A percentile compares a stretch with the other conserved stretches of the same genome.
phyloP scores from a whole-genome alignment of 1,140 invertebrate species.

The Tetranychus urticae region DNA sequence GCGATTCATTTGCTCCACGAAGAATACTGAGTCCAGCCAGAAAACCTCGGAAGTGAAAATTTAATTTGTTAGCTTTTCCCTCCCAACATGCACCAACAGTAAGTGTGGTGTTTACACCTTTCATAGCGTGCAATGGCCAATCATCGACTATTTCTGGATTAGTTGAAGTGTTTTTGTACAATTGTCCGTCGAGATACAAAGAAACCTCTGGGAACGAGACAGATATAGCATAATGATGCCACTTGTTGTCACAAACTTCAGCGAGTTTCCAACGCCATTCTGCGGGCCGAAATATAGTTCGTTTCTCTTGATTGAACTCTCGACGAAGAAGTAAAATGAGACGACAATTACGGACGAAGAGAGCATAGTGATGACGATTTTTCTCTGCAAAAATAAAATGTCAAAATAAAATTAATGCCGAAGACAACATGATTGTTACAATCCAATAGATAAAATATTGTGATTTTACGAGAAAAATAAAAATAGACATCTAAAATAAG shows the following conservation, averaged over 20 bases:
- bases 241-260: slow-evolving; percentile 77
- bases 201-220: slow-evolving; percentile 58
- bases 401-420: too few species aligned
- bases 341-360: slow-evolving; percentile 88
- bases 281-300: slow-evolving; percentile 85
- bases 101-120: slow-evolving; percentile 73
- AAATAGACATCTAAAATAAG: too few species aligned
- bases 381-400: slow-evolving; percentile 7
- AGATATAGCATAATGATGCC: slow-evolving; percentile 92
- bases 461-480: too few species aligned
- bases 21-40: slow-evolving; percentile 60
- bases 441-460: too few species aligned
- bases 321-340: slow-evolving; percentile 71
- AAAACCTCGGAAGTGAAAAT: slow-evolving; percentile 63
- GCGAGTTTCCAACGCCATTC: slow-evolving; percentile 57
- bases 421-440: too few species aligned
- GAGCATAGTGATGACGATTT: slow-evolving; percentile 86
- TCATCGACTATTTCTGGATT: slow-evolving; percentile 95
- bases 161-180: slow-evolving; percentile 47
- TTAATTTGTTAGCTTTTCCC: slow-evolving; percentile 65
- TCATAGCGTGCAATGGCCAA: slow-evolving; percentile 92
- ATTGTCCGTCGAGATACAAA: slow-evolving; percentile 66
- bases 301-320: slow-evolving; percentile 60
- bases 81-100: slow-evolving; percentile 94
- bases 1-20: slow-evolving; percentile 49